Percentiles rank a stretch among this genome's conserved stretches.
phyloP scores from a whole-genome alignment of 2,888 invertebrate genomes.

The Acleris emargana region DNA sequence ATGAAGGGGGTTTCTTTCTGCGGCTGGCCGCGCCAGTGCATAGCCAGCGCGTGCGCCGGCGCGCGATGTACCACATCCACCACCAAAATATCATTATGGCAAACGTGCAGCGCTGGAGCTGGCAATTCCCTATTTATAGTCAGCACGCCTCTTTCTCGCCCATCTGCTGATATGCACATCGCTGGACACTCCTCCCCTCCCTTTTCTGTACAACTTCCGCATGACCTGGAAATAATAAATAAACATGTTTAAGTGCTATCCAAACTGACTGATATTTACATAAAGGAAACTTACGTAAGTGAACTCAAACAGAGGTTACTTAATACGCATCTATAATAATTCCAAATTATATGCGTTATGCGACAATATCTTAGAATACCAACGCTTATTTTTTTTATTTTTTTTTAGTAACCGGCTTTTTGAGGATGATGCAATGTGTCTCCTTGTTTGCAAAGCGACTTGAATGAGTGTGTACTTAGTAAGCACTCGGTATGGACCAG shows the following conservation, averaged over 20 bases:
- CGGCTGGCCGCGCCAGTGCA: conserved; percentile 93
- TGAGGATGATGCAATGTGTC: background rate
- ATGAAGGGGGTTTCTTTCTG: conserved; percentile 87
- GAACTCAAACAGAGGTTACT: background rate
- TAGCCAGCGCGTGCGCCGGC: conserved; percentile 87
- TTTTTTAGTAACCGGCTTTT: background rate
- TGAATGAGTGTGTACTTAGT: background rate
- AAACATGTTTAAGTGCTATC: conserved; percentile 3
- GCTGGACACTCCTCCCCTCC: conserved; percentile 83
- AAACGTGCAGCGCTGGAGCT: conserved; percentile 86
- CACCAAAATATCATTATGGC: conserved; percentile 89
- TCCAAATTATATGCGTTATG: conserved; percentile 5
- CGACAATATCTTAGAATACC: conserved; percentile 2
- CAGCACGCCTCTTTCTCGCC: conserved; percentile 85
- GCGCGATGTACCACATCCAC: conserved; percentile 90
- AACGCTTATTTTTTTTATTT: background rate
- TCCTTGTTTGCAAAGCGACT: background rate
- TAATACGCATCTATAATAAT: conserved; percentile 4
- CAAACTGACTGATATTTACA: conserved; percentile 11
- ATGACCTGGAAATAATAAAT: conserved; percentile 73
- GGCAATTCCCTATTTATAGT: conserved; percentile 87
- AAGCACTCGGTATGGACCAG: background rate
- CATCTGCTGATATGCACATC: conserved; percentile 87
- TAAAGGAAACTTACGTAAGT: conserved; percentile 1
- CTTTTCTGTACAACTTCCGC: conserved; percentile 86